These are phyloP conservation scores for Heliconius hermathena DNA, from an alignment of 1,140 invertebrate genomes.

Conservation along the genomic window DNA sequence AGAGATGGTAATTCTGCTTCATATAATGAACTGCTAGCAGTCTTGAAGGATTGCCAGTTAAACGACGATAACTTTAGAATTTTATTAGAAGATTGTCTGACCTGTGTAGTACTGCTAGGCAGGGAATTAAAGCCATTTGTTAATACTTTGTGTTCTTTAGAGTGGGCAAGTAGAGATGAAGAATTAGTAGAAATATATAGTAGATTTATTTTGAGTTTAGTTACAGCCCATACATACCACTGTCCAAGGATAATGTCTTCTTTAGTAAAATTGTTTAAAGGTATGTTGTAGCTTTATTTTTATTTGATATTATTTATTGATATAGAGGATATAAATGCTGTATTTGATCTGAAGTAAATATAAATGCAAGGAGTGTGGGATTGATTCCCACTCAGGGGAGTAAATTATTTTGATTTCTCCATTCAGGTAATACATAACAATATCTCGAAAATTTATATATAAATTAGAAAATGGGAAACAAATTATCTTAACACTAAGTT, in stretches of 20 bases:
- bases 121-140: conserved; percentile 67
- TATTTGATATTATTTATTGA: not conserved
- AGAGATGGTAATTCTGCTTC: conserved; percentile 56
- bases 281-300: conserved; percentile 47
- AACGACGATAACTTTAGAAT: conserved; percentile 72
- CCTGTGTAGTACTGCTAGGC: conserved; percentile 69
- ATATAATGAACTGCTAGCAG: conserved; percentile 70
- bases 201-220: conserved; percentile 66
- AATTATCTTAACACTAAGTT: too few relatives aligned
- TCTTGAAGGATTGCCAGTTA: conserved; percentile 64
- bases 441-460: too few relatives aligned
- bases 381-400: too few relatives aligned
- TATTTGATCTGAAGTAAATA: too few relatives aligned
- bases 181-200: conserved; percentile 65
- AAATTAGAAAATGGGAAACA: too few relatives aligned
- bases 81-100: conserved; percentile 68
- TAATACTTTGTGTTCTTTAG: conserved; percentile 64
- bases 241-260: conserved; percentile 65
- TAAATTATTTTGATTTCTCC: too few relatives aligned
- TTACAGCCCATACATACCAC: conserved; percentile 78
- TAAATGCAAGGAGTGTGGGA: too few relatives aligned
- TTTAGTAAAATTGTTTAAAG: conserved; percentile 72
- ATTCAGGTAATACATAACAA: too few relatives aligned
- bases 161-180: conserved; percentile 62
- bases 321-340: too few relatives aligned